These are phyloP conservation scores for Oryzaephilus surinamensis DNA, from an alignment of 1,140 invertebrate species.

Conservation along the genomic window DNA sequence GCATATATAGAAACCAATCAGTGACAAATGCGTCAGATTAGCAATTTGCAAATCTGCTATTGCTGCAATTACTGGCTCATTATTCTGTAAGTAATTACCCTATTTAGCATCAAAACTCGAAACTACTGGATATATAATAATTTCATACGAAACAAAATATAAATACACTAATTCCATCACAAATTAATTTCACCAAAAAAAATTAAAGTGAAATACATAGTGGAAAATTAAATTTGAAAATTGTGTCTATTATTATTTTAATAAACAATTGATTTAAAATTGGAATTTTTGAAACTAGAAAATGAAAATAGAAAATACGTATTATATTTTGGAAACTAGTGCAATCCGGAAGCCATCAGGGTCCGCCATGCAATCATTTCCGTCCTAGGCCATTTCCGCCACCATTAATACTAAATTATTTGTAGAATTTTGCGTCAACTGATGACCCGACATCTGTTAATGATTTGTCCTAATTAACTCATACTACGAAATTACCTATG, in stretches of 20 bases:
- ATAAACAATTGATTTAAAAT: too few species aligned
- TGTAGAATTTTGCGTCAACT: slow-evolving; percentile 28
- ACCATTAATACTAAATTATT: slow-evolving; percentile 32
- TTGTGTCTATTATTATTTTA: too few species aligned
- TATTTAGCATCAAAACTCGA: slow-evolving; percentile 11
- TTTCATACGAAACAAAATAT: too few species aligned
- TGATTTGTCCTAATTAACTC: slow-evolving; percentile 32
- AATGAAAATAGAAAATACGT: too few species aligned
- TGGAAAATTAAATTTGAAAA: too few species aligned
- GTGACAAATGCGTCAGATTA: slow-evolving; percentile 37
- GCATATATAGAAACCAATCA: slow-evolving; percentile 20
- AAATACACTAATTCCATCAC: too few species aligned
- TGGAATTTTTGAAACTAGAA: too few species aligned
- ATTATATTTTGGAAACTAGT: too few species aligned
- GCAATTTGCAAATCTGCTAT: slow-evolving; percentile 38
- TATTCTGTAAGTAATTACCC: slow-evolving; percentile 37
- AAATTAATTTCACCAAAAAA: too few species aligned
- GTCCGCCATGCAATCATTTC: slow-evolving; percentile 29
- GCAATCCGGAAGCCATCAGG: slow-evolving; percentile 22
- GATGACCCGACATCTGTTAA: slow-evolving; percentile 30
- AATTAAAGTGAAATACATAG: too few species aligned
- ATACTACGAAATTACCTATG: too few species aligned
- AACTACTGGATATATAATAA: too few species aligned
- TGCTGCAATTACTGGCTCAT: slow-evolving; percentile 37
- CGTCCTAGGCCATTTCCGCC: slow-evolving; percentile 28